A percentile compares a stretch with the other conserved stretches of the same genome.
Conservation (phyloP, 2,888 invertebrate genomes). For the Bombylius discolor region DNA sequence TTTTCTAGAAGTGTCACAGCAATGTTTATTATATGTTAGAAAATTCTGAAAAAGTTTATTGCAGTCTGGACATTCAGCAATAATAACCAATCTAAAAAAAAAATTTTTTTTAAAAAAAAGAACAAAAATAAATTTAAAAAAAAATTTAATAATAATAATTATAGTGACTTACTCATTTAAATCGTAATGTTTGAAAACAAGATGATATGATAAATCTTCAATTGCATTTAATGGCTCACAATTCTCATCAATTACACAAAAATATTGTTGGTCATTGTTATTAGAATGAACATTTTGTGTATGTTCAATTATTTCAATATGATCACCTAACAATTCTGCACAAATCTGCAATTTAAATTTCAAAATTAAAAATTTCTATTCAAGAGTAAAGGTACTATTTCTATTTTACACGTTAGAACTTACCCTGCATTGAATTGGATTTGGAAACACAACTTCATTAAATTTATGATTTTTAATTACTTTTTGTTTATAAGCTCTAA, state of each 20-base stretch:
- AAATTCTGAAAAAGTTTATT: constrained; percentile 26
- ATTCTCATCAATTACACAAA: constrained; percentile 22
- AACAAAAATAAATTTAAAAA: too few relatives aligned
- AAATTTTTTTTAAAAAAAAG: not conserved
- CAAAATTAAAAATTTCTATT: not conserved
- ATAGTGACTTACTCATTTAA: constrained; percentile 14
- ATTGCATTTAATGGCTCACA: constrained; percentile 13
- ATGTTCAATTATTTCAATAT: constrained; percentile 11
- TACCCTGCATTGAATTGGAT: constrained; percentile 14
- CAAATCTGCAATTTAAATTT: constrained; percentile 10
- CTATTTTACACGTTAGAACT: not conserved
- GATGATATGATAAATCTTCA: constrained; percentile 24
- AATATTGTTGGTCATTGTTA: constrained; percentile 9
- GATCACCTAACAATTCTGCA: constrained; percentile 7
- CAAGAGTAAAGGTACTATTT: not conserved
- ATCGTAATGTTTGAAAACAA: constrained; percentile 26
- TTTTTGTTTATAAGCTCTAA: constrained; percentile 5
- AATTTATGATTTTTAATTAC: constrained; percentile 9
- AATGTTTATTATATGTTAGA: constrained; percentile 29
- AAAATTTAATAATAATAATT: not conserved
- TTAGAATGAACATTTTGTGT: constrained; percentile 5
- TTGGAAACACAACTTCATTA: constrained; percentile 11
- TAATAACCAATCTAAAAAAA: constrained; percentile 3
- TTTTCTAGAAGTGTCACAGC: constrained; percentile 24
- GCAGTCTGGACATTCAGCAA: constrained; percentile 24